Conservation (phyloP, 2,797 vertebrate species). For the Balearica regulorum region DNA sequence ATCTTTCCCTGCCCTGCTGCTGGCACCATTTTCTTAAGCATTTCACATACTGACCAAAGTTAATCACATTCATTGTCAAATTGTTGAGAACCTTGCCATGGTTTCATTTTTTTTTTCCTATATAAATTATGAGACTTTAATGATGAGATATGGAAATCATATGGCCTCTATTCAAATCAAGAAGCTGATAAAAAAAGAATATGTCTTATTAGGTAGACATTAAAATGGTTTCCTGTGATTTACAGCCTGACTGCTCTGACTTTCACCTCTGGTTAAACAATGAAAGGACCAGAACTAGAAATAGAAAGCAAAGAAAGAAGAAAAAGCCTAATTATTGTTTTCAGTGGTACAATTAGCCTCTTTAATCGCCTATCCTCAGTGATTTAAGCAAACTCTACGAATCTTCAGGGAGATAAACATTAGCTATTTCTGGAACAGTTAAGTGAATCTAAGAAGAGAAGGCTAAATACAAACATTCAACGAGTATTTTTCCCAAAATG, state of each 20-base stretch:
- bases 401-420: conserved; percentile 14
- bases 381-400: conserved; percentile 22
- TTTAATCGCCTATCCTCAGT: conserved; percentile 26
- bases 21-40: conserved; percentile 30
- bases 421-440: conserved; percentile 25
- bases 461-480: neutral
- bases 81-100: neutral
- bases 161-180: neutral
- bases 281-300: conserved; percentile 3
- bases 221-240: neutral
- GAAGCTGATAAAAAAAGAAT: neutral
- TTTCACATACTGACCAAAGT: neutral
- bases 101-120: neutral
- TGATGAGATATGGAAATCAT: conserved; percentile 4
- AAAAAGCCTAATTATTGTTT: conserved; percentile 47
- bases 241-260: neutral
- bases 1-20: neutral
- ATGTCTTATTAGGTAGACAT: neutral
- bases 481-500: neutral
- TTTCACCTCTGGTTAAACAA: neutral
- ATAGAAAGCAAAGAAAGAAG: neutral
- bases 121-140: conserved; percentile 18
- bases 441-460: neutral
- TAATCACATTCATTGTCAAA: conserved; percentile 19
- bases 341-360: conserved; percentile 14